Conservation (phyloP, 2,113 vertebrate genomes). For the Brachyhypopomus occidentalis region DNA sequence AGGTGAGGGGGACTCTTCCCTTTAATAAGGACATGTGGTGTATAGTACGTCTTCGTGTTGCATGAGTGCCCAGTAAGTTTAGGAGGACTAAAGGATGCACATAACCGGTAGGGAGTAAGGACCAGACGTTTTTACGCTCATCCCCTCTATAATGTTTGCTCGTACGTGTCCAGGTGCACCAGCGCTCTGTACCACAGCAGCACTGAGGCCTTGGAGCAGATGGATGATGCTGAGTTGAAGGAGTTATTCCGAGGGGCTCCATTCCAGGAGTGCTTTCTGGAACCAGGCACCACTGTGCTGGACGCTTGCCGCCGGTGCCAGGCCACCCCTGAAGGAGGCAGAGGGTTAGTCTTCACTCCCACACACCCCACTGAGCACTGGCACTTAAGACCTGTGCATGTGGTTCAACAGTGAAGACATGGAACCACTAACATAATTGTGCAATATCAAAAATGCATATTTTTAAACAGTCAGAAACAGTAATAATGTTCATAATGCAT, state of each 20-base stretch:
- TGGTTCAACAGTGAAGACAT: too few species aligned
- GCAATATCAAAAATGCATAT: too few species aligned
- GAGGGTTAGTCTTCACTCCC: constrained; percentile 73
- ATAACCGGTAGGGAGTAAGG: not conserved
- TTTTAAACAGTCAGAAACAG: too few species aligned
- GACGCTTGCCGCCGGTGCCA: constrained; percentile 82
- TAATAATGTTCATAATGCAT: too few species aligned
- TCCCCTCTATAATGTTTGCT: not conserved
- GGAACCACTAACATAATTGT: too few species aligned
- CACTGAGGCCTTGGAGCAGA: constrained; percentile 81
- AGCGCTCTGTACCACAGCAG: constrained; percentile 84
- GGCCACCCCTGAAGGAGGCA: constrained; percentile 87
- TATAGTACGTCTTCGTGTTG: not conserved
- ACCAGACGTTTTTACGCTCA: not conserved
- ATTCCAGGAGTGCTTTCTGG: constrained; percentile 87
- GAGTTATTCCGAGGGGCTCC: constrained; percentile 89
- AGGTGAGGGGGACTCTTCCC: constrained; percentile 71
- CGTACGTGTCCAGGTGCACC: constrained; percentile 79
- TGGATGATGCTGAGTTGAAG: constrained; percentile 89
- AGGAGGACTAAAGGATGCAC: too few species aligned
- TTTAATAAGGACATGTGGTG: not conserved
- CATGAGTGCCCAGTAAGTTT: too few species aligned
- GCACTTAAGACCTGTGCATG: too few species aligned
- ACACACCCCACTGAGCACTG: not conserved
- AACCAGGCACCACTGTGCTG: constrained; percentile 86